Percentiles rank a stretch among this genome's conserved stretches.
Evolutionary conservation across 2,797 vertebrate genomes (phyloP).

Genomic region (Apogon hyalosoma): DNA sequence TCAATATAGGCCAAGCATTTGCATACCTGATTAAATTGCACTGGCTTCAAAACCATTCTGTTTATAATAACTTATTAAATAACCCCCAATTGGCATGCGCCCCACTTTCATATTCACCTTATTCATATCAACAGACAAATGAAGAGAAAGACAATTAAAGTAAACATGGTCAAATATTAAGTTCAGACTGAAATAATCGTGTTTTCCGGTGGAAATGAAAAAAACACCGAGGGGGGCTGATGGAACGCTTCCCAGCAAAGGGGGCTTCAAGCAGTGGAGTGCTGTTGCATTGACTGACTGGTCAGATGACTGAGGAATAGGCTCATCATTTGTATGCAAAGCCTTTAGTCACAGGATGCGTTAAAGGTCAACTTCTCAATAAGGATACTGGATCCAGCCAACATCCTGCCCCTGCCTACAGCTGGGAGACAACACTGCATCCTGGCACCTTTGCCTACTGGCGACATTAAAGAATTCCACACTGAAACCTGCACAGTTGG

Average conservation of each 20-base stretch:
- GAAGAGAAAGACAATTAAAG: constrained; percentile 20
- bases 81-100: constrained; percentile 46
- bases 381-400: constrained; percentile 40
- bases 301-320: constrained; percentile 48
- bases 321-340: constrained; percentile 80
- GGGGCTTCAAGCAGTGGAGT: constrained; percentile 1
- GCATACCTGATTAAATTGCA: constrained; percentile 71
- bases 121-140: constrained; percentile 24
- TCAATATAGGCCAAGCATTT: constrained; percentile 73
- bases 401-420: constrained; percentile 34
- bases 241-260: not conserved
- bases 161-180: constrained; percentile 14
- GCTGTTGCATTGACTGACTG: constrained; percentile 42
- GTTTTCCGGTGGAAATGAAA: constrained; percentile 19
- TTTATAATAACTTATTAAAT: constrained; percentile 67
- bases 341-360: constrained; percentile 67
- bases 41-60: constrained; percentile 60
- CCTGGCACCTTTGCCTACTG: constrained; percentile 38
- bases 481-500: constrained; percentile 9
- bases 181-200: constrained; percentile 23
- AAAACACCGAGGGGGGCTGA: constrained; percentile 4
- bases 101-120: constrained; percentile 49
- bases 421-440: constrained; percentile 35
- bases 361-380: constrained; percentile 82
- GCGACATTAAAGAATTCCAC: constrained; percentile 30